These are phyloP conservation scores for Lasioglossum baleicum DNA, from an alignment of 1,140 invertebrate genomes.

Conservation along the genomic window DNA sequence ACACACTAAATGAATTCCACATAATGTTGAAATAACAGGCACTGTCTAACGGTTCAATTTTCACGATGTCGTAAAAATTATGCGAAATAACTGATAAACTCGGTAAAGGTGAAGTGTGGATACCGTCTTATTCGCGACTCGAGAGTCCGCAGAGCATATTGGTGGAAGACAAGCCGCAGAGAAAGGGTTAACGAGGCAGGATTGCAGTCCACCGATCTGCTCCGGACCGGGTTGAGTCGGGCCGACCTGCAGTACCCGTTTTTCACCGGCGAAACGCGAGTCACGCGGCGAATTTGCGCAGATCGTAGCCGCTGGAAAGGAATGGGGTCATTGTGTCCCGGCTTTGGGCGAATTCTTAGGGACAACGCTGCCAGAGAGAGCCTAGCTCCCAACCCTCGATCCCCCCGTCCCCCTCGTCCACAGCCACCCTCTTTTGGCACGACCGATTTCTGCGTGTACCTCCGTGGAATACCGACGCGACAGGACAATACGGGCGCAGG, in stretches of 20 bases:
- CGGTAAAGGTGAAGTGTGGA: no score
- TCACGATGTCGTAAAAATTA: no score
- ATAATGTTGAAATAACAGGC: no score
- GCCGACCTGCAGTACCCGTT: not conserved
- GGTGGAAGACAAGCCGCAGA: no score
- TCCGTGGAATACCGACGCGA: conserved; percentile 5
- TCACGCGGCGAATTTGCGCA: conserved; percentile 15
- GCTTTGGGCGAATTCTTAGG: not conserved
- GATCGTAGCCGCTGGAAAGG: conserved; percentile 2
- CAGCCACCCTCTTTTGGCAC: conserved; percentile 2
- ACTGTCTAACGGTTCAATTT: no score
- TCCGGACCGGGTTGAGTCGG: no score
- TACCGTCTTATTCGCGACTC: no score
- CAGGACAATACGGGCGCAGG: conserved; percentile 9
- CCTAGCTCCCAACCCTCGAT: not conserved
- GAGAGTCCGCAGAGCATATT: no score
- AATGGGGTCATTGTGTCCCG: conserved; percentile 4
- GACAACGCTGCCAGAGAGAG: not conserved
- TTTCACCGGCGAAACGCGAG: conserved; percentile 21
- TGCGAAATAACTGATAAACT: no score
- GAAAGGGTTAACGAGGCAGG: conserved; percentile 16
- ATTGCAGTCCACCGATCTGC: not conserved
- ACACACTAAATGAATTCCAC: no score
- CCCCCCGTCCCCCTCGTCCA: no score
- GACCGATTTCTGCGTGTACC: conserved; percentile 7